Evolutionary conservation across 2,797 vertebrate genomes (phyloP).

Genomic region (Dicrostonyx torquatus): DNA sequence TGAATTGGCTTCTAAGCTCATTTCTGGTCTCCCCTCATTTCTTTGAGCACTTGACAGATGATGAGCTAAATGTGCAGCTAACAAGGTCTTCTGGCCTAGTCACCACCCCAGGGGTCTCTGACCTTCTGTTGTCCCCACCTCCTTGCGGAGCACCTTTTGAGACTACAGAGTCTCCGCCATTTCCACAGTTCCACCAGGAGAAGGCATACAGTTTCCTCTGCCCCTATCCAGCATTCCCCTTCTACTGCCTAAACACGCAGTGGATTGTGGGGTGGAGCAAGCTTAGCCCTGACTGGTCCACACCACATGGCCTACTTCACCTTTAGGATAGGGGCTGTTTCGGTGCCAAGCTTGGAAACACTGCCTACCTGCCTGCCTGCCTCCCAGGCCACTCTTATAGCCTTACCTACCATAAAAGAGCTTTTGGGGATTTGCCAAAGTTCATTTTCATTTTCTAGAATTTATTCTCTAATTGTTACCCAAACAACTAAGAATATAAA

Average conservation of each 20-base stretch:
- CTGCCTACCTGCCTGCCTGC: background rate
- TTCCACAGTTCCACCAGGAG: background rate
- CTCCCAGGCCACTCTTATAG: background rate
- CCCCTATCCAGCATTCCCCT: background rate
- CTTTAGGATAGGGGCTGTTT: background rate
- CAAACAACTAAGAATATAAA: background rate
- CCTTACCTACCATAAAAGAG: background rate
- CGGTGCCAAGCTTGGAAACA: background rate
- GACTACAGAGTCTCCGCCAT: background rate
- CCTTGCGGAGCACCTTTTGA: background rate
- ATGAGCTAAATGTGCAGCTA: background rate
- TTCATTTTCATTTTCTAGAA: background rate
- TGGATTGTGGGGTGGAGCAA: background rate
- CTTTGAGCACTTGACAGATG: background rate
- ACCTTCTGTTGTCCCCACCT: background rate
- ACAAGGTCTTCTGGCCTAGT: background rate
- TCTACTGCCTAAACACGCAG: accelerated
- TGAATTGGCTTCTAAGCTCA: background rate
- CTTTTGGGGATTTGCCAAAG: background rate
- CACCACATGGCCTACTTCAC: background rate
- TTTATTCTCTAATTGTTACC: background rate
- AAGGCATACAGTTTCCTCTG: background rate
- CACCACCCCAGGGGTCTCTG: background rate
- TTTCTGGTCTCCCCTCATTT: background rate
- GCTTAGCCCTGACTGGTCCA: accelerated